Conservation (phyloP, 2,797 vertebrate species). For the Galaxias olidus region DNA sequence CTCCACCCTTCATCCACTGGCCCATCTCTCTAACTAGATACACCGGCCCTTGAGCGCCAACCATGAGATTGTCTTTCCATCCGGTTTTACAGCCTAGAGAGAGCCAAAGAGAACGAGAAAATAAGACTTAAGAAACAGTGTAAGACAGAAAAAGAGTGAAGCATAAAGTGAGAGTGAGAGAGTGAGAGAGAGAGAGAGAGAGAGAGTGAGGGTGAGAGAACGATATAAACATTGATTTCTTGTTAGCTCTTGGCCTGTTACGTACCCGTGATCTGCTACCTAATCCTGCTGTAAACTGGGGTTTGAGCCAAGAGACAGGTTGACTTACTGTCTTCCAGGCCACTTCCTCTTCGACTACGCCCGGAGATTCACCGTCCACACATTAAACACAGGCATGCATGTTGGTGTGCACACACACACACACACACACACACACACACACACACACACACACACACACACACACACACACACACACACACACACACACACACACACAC, state of each 20-base stretch:
- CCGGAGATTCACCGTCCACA: too few species aligned
- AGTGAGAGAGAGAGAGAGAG: background rate
- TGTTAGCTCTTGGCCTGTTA: constrained; percentile 51
- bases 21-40: background rate
- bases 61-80: too few species aligned
- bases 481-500: background rate
- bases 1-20: constrained; percentile 1
- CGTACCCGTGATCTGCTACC: constrained; percentile 51
- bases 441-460: constrained; percentile 16
- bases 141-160: constrained; percentile 1
- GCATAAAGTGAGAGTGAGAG: constrained; percentile 9
- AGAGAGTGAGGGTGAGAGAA: constrained; percentile 29
- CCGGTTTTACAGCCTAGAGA: constrained; percentile 31
- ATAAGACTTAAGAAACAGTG: constrained; percentile 9
- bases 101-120: constrained; percentile 28
- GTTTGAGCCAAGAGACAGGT: too few species aligned
- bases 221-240: constrained; percentile 62
- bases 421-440: constrained; percentile 5
- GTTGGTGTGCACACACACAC: background rate
- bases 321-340: too few species aligned
- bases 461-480: constrained; percentile 6
- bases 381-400: too few species aligned
- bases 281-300: constrained; percentile 3
- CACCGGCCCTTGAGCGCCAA: too few species aligned
- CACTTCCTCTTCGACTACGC: too few species aligned